Base-by-base conservation (phyloP, 2,797 vertebrate species). In the Potorous gilbertii region DNA sequence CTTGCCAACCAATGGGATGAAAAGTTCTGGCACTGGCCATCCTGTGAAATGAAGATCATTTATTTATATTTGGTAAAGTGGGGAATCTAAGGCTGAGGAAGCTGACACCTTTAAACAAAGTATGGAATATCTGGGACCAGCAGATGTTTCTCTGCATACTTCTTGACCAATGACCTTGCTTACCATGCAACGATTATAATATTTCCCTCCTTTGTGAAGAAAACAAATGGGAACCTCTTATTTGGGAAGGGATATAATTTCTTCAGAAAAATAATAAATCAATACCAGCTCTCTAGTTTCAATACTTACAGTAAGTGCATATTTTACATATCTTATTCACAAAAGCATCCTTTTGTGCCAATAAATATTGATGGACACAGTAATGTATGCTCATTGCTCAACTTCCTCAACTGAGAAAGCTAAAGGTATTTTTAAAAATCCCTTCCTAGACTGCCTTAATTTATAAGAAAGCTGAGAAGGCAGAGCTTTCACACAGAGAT, bases 401-500 rank as follows among this genome's bases (percentile, higher is more conserved):
- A 96, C 97, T 97, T 93, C 6, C 46, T 97, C 96, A 9, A 93
- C 29, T 34, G 94, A 92, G 87, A 57, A 96, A 96, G 93, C 55
- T 59, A 93, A 95, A 0, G 14, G 95, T 54, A 94, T 5, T 92
- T 97, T 28, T 89, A 34, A 59, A 97, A 97, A 90, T 92, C 3
- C 56, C 90, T 93, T 27, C 29, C 93, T 1, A 40, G 92, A 5
- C 34, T 94, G 90, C 52, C 96, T 94, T 56, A 66, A 5, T 94
- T 62, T 14, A 1, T 62, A 95, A 97, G 94, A 96, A 94, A 89
- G 90, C 11, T 28, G 56, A 57, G 29, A 92, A 96, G 92, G 90
- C 74, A 54, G 95, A 13, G 50, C 94, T 96, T 98, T 97, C 94
- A 97, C 97, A 96, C 95, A 97, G 94, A 94, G 93, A 97, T 96